Evolutionary conservation across 2,888 invertebrate genomes (phyloP), one percentile per base, ranked within the genome.

Genomic region (Empis livida): DNA sequence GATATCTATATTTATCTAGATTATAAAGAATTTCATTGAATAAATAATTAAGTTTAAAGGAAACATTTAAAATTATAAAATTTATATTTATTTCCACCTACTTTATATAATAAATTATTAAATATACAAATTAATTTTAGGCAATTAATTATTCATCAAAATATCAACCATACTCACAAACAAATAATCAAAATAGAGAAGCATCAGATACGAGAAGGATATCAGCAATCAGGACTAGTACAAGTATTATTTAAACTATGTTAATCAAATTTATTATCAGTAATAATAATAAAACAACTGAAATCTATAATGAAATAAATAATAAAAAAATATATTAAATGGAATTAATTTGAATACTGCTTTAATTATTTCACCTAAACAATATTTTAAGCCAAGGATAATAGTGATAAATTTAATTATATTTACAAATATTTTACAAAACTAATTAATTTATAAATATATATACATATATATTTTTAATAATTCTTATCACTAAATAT

Each of bases 151-250:
- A 64, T 51, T 59, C 64, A 38, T 55, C 60, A 15, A 60, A 63
- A 46, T 65, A 64, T 53, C 59, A 58, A 39, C 23, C 23, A 20
- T 20, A 20, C 20, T 20, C 20, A 6, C 6, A 2, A 27, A 2
- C 23, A 8, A 27, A 27, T 8, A 27, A 2, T 27, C 23, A 27
- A 27, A 27, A 27, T 27, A 2, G 2, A 27, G 61, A 60, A 51
- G 56, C 62, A 52, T 55, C 61, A 47, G 61, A 64, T 51, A 56
- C 65, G 51, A 65, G 66, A 15, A 63, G 62, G 51, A 61, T 63
- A 32, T 67, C 66, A 44, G 62, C 59, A 47, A 64, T 56, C 42
- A 57, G 64, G 38, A 67, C 67, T 46, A 64, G 64, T 9, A 63
- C 64, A 15, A 64, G 63, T 15, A 63, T 62, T 32, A 51, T 67